These are phyloP conservation scores for Brachyptera putata DNA, from an alignment of 2,888 invertebrate species.

Conservation along the genomic window DNA sequence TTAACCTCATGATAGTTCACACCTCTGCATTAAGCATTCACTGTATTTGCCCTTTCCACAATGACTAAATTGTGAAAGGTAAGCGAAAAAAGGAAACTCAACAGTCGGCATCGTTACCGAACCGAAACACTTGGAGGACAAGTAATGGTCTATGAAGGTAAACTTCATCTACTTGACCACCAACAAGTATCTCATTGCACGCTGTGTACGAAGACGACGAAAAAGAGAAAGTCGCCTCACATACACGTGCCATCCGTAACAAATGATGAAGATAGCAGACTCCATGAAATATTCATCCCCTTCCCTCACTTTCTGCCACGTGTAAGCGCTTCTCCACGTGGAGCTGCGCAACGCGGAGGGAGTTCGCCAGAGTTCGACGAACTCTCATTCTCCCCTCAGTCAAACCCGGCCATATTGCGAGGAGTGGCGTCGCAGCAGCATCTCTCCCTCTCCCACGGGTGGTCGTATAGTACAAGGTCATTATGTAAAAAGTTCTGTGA, in stretches of 20 bases:
- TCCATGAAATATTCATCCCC: not conserved
- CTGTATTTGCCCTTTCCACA: no score
- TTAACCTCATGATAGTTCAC: no score
- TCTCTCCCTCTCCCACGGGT: slow-evolving; percentile 19
- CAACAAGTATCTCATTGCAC: slow-evolving; percentile 10
- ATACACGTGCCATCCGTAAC: not conserved
- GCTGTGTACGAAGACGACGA: not conserved
- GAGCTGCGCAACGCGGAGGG: no score
- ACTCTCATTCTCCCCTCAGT: slow-evolving; percentile 25
- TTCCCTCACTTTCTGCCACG: slow-evolving; percentile 8
- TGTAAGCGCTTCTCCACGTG: slow-evolving; percentile 18
- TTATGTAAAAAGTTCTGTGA: slow-evolving; percentile 7
- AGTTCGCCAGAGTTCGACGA: slow-evolving; percentile 23
- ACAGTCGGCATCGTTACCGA: not conserved
- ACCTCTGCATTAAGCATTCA: no score
- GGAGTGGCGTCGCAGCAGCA: slow-evolving; percentile 13
- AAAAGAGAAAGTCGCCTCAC: not conserved
- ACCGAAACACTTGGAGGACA: not conserved
- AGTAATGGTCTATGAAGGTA: slow-evolving; percentile 3
- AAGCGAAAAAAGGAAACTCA: not conserved
- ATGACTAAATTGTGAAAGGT: slow-evolving; percentile 6
- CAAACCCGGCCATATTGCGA: slow-evolving; percentile 27
- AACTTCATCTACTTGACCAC: not conserved
- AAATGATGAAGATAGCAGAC: not conserved
- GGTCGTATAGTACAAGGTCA: slow-evolving; percentile 17